phyloP scores from a whole-genome alignment of 2,113 vertebrate species.

The Penelope pileata region DNA sequence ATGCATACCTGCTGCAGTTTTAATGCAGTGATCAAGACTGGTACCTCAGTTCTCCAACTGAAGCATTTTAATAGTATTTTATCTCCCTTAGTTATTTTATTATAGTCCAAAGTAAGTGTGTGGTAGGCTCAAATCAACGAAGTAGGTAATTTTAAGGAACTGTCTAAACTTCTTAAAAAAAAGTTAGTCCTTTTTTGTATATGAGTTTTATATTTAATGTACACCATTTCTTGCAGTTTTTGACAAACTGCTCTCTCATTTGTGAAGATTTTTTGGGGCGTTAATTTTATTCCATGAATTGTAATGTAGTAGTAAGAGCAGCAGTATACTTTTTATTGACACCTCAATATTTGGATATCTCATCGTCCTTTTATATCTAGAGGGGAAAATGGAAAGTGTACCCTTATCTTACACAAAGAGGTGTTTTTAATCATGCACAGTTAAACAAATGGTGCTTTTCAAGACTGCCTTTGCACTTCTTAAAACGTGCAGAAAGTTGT shows the following conservation, averaged over 20 bases:
- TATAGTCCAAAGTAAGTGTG: conserved; percentile 51
- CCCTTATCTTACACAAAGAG: not conserved
- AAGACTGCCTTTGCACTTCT: not conserved
- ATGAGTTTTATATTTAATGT: conserved; percentile 79
- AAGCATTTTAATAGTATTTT: conserved; percentile 72
- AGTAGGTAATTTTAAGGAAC: conserved; percentile 65
- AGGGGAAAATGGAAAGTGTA: not conserved
- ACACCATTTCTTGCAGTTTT: conserved; percentile 69
- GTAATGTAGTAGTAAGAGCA: conserved; percentile 10
- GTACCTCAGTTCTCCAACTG: conserved; percentile 75
- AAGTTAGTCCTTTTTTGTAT: conserved; percentile 59
- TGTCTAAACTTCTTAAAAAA: conserved; percentile 30
- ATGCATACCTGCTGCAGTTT: conserved; percentile 73
- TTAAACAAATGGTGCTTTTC: conserved; percentile 37
- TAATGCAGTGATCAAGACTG: conserved; percentile 73
- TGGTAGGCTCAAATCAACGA: conserved; percentile 66
- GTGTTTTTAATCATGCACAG: conserved; percentile 36
- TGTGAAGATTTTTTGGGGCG: conserved; percentile 50
- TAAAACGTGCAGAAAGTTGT: not conserved
- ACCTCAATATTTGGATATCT: conserved; percentile 27
- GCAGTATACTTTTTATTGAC: conserved; percentile 57
- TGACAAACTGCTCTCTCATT: conserved; percentile 64
- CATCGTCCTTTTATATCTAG: conserved; percentile 20
- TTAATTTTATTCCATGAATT: conserved; percentile 67
- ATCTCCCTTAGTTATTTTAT: conserved; percentile 58